A percentile compares a stretch with the other conserved stretches of the same genome.
Conservation (phyloP, 2,797 vertebrate species). For the Garrulus glandarius region DNA sequence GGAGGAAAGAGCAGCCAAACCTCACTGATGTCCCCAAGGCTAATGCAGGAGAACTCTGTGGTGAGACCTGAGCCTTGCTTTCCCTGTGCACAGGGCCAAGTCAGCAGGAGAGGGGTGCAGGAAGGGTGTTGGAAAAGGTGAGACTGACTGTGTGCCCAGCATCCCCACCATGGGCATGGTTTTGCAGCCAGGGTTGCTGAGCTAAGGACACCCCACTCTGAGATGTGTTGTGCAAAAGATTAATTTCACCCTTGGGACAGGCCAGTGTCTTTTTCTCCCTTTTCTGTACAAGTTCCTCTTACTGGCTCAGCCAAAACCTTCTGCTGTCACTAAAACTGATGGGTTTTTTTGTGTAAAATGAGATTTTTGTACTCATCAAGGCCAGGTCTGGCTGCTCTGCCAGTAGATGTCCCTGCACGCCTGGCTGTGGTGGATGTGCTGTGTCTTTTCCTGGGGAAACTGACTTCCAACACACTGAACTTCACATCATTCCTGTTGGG, state of each 20-base stretch:
- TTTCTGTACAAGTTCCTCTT: not conserved
- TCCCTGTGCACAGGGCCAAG: not conserved
- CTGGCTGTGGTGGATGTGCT: not conserved
- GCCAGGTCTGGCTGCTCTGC: not conserved
- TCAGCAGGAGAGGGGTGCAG: not conserved
- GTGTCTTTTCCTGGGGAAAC: not conserved
- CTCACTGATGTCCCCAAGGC: not conserved
- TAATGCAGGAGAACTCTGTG: not conserved
- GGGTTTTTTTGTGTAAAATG: not conserved
- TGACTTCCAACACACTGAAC: not conserved
- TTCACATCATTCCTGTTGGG: not conserved
- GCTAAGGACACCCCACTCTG: not conserved
- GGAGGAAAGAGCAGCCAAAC: not conserved
- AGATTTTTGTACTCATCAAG: not conserved
- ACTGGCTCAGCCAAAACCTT: not conserved
- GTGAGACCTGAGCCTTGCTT: not conserved
- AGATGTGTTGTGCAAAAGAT: not conserved
- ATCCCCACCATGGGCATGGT: too few species aligned
- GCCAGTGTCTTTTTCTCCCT: not conserved
- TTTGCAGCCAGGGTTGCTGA: not conserved
- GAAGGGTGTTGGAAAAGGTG: not conserved
- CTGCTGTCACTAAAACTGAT: not conserved
- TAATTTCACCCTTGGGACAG: not conserved
- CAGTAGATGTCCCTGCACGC: slow-evolving; percentile 42
- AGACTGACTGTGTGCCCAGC: not conserved